Percentiles rank a stretch among this genome's conserved stretches.
Conservation (phyloP, 1,140 invertebrate species). For the Caerostris darwini region DNA sequence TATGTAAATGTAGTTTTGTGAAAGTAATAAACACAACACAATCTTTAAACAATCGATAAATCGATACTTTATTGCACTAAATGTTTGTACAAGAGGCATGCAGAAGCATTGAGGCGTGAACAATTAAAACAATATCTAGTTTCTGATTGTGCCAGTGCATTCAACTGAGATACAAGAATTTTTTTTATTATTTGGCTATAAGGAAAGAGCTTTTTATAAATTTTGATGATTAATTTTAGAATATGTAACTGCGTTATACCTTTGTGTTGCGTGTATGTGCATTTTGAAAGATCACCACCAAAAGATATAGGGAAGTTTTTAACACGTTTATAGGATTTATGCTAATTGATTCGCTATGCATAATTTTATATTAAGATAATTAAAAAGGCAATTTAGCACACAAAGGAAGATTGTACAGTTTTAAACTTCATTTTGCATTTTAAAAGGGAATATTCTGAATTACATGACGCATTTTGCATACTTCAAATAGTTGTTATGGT, state of each 20-base stretch:
- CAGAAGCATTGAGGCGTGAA: slow-evolving; percentile 56
- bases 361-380: no score
- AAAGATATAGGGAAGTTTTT: background rate
- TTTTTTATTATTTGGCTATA: background rate
- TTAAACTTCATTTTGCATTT: no score
- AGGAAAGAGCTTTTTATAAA: background rate
- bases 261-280: background rate
- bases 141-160: slow-evolving; percentile 62
- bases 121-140: slow-evolving; percentile 31
- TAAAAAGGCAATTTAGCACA: no score
- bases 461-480: no score
- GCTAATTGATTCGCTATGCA: no score
- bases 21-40: background rate
- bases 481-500: no score
- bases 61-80: slow-evolving; percentile 60
- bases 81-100: slow-evolving; percentile 61
- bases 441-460: no score
- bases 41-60: slow-evolving; percentile 23
- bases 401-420: no score
- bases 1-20: background rate
- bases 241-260: background rate
- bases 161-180: slow-evolving; percentile 3
- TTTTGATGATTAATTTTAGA: background rate
- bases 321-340: no score
- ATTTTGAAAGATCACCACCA: slow-evolving; percentile 8